Conservation (phyloP, 2,113 vertebrate genomes). For the Pica pica region DNA sequence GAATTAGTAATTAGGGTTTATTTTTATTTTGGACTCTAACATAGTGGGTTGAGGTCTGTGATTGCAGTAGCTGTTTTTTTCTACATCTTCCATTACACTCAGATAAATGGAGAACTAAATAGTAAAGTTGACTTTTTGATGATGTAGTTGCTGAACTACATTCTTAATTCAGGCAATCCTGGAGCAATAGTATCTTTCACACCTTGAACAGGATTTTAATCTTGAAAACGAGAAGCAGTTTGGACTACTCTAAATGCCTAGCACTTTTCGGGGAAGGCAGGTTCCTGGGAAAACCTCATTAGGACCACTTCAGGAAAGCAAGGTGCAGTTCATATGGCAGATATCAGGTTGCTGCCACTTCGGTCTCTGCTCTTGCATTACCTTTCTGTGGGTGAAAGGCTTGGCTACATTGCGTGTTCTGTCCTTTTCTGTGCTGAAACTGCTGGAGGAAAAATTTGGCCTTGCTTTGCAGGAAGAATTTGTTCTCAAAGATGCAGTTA, state of each 20-base stretch:
- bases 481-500: not conserved
- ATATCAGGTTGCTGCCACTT: not conserved
- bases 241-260: not conserved
- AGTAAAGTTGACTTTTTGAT: not conserved
- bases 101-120: not conserved
- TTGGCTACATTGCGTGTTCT: fast-evolving
- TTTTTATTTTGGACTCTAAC: not conserved
- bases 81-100: not conserved
- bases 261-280: not conserved
- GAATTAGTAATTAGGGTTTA: not conserved
- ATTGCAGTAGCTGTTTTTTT: not conserved
- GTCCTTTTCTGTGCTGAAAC: not conserved
- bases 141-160: not conserved
- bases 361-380: not conserved
- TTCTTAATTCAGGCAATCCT: not conserved
- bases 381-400: not conserved
- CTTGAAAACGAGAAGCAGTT: not conserved
- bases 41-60: not conserved
- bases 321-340: not conserved
- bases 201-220: not conserved
- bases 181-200: not conserved
- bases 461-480: not conserved
- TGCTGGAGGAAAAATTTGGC: not conserved
- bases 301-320: not conserved
- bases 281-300: not conserved